phyloP scores from a whole-genome alignment of 2,888 invertebrate species.

The Taphrorychus bicolor region DNA sequence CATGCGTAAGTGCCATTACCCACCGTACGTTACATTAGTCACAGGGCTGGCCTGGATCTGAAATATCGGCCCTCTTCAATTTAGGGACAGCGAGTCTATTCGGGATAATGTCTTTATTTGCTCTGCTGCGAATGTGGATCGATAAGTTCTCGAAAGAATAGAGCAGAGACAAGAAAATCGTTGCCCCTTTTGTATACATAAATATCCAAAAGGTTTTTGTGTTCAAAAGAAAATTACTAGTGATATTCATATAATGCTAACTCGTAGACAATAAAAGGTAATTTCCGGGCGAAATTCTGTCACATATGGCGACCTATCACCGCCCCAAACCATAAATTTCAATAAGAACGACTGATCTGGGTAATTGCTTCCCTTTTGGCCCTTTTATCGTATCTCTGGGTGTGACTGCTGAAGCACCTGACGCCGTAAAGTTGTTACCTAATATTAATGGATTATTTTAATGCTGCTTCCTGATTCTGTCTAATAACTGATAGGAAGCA shows the following conservation, averaged over 20 bases:
- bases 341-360: not conserved
- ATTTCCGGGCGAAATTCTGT: not conserved
- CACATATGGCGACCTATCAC: conserved; percentile 1
- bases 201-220: too few relatives aligned
- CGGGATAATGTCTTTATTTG: conserved; percentile 36
- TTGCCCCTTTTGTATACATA: too few relatives aligned
- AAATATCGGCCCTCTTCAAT: conserved; percentile 41
- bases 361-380: not conserved
- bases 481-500: too few relatives aligned
- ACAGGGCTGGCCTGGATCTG: conserved; percentile 39
- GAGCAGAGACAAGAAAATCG: not conserved
- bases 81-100: conserved; percentile 25
- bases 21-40: conserved; percentile 45
- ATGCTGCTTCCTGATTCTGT: too few relatives aligned
- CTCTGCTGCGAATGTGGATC: not conserved
- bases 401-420: not conserved
- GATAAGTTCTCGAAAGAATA: too few relatives aligned
- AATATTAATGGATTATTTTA: too few relatives aligned
- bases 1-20: conserved; percentile 46
- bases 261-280: not conserved
- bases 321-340: conserved; percentile 1
- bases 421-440: not conserved
- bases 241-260: too few relatives aligned
- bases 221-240: too few relatives aligned
- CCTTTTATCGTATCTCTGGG: not conserved